Percentiles rank a stretch among this genome's conserved stretches.
Conservation (phyloP, 2,797 vertebrate genomes). For the Thalassophryne amazonica region DNA sequence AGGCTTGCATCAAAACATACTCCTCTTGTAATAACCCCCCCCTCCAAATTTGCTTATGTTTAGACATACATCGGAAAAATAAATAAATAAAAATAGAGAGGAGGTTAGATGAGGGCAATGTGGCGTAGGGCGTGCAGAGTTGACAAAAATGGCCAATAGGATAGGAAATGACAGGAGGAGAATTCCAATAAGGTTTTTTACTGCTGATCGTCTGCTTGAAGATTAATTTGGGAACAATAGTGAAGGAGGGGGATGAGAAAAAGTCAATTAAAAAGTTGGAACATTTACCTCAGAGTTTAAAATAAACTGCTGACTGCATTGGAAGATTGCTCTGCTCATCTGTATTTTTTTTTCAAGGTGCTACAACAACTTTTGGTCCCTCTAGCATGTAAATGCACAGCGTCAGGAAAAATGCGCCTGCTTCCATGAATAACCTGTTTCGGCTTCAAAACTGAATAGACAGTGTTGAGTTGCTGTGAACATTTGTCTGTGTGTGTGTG, state of each 20-base stretch:
- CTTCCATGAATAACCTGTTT: slow-evolving; percentile 37
- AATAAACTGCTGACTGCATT: slow-evolving; percentile 44
- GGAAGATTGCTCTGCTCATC: slow-evolving; percentile 48
- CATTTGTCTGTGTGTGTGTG: not conserved
- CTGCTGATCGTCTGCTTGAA: slow-evolving; percentile 39
- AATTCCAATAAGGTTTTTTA: slow-evolving; percentile 58
- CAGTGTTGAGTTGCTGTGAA: slow-evolving; percentile 5
- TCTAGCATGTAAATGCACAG: slow-evolving; percentile 44
- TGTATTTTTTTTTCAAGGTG: slow-evolving; percentile 51
- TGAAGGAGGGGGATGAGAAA: slow-evolving; percentile 24
- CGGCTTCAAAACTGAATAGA: not conserved
- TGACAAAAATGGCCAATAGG: slow-evolving; percentile 36
- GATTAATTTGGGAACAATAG: slow-evolving; percentile 59
- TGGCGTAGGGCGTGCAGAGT: slow-evolving; percentile 31
- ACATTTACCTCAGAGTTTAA: slow-evolving; percentile 39
- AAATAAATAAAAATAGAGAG: no score
- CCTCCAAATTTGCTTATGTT: slow-evolving; percentile 21
- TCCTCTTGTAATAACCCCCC: slow-evolving; percentile 14
- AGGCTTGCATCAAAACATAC: slow-evolving; percentile 23
- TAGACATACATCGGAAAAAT: slow-evolving; percentile 22
- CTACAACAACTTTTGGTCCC: slow-evolving; percentile 42
- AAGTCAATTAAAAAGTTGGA: slow-evolving; percentile 58
- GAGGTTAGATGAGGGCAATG: no score
- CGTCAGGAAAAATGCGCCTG: slow-evolving; percentile 45
- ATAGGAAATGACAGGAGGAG: slow-evolving; percentile 29